These are phyloP conservation scores for Oryzias celebensis DNA, from an alignment of 2,113 vertebrate genomes.

Conservation along the genomic window DNA sequence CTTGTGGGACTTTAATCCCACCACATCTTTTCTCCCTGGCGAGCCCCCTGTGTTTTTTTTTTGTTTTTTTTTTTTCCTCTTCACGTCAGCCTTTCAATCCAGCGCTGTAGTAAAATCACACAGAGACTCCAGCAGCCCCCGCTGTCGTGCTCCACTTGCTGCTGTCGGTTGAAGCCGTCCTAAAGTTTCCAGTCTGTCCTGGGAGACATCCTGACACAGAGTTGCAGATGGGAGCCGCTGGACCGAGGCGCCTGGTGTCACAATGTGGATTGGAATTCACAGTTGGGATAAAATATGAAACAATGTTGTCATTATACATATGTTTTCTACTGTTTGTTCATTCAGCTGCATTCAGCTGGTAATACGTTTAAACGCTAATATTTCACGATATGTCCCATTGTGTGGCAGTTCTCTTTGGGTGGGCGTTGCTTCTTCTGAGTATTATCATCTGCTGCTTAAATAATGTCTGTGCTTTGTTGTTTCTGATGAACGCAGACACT, in stretches of 20 bases:
- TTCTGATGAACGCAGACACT: slow-evolving; percentile 43
- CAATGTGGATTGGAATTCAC: slow-evolving; percentile 71
- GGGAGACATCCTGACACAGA: slow-evolving; percentile 71
- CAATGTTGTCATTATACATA: slow-evolving; percentile 70
- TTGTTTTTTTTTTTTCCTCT: slow-evolving; percentile 34
- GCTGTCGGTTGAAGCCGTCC: slow-evolving; percentile 67
- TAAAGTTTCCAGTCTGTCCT: slow-evolving; percentile 63
- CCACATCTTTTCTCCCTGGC: slow-evolving; percentile 55
- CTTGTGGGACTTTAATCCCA: slow-evolving; percentile 64
- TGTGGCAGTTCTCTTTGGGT: slow-evolving; percentile 18
- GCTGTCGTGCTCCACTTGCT: slow-evolving; percentile 79
- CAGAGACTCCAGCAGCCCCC: slow-evolving; percentile 59
- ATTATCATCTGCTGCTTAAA: slow-evolving; percentile 9
- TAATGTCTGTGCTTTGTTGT: slow-evolving; percentile 42
- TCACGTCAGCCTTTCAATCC: slow-evolving; percentile 38
- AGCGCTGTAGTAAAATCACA: slow-evolving; percentile 52
- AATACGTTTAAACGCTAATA: slow-evolving; percentile 30
- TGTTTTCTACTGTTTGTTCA: slow-evolving; percentile 65
- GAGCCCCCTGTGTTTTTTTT: slow-evolving; percentile 2
- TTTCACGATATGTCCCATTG: slow-evolving; percentile 33
- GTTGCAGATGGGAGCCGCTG: slow-evolving; percentile 76
- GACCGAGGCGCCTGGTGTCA: slow-evolving; percentile 74
- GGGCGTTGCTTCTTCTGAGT: slow-evolving; percentile 15
- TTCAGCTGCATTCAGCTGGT: slow-evolving; percentile 61
- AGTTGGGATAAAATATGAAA: slow-evolving; percentile 71